Base-by-base conservation (phyloP, 2,888 invertebrate species). In the Lycophotia porphyrea region DNA sequence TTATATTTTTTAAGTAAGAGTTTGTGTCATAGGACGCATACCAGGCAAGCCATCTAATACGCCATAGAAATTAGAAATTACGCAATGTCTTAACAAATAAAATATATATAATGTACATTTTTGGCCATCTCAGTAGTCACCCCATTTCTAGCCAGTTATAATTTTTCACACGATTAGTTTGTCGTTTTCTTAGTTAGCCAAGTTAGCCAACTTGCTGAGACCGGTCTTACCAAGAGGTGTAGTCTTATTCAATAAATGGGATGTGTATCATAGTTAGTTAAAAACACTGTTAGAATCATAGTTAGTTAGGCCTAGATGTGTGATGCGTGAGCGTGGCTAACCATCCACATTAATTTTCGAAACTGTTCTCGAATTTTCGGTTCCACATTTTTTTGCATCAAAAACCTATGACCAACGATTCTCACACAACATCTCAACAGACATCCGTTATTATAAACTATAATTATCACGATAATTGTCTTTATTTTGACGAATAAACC, bases 381-480 rank as follows among this genome's bases (percentile, higher is more conserved):
- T 58, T 58, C 18, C 7, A 18, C 18, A 18, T 31, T 31, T 55
- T 36, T 61, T 7, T 13, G 5, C 63, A 63, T 63, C 44, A 44
- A 21, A 65, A 27, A 13, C 21, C 65, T 8, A 61, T n/a, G 13
- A 68, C 21, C 39, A 69, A 31, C 27, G 27, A 31, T 39, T 69
- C 39, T 0, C 67, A 39, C 60, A 39, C 7, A 39, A 47, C 2
- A n/a, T 18, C 18, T n/a, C 2, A 36, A 44, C 42, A 27, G 52
- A 74, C 52, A 75, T 74, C 5, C 18, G 13, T 63, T 73, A 42
- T 31, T 47, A 47, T 1, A 15, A 31, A 8, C 21, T 27, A 24
- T 61, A 60, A 71, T 61, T 61, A 15, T 72, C 71, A n/a, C 7
- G 39, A 61, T 42, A 72, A 63, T 34, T 44, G 15, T 21, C n/a